These are phyloP conservation scores for Microcebus jonahi DNA, from an alignment of 2,113 vertebrate genomes.

Conservation along the genomic window DNA sequence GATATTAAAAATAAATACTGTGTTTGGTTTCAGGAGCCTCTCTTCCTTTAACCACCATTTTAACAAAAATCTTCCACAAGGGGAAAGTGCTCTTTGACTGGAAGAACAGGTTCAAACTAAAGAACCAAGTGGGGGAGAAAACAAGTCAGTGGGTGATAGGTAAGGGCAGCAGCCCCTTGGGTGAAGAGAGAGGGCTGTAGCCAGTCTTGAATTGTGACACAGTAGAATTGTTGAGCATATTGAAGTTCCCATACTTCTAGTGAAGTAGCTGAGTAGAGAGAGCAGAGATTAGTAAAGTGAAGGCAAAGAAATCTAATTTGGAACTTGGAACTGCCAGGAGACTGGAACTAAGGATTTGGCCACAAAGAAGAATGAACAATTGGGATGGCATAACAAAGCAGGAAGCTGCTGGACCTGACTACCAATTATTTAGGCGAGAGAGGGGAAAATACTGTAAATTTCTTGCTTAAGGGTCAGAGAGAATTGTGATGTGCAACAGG, in stretches of 20 bases:
- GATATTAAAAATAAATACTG: neutral
- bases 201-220: conserved; percentile 53
- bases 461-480: neutral
- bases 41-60: neutral
- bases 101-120: conserved; percentile 26
- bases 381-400: neutral
- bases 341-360: neutral
- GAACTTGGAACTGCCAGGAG: neutral
- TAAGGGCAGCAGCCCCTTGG: neutral
- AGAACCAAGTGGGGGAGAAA: neutral
- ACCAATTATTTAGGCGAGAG: neutral
- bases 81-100: neutral
- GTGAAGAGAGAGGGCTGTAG: neutral
- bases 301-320: neutral
- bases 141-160: neutral
- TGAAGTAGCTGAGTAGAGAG: neutral
- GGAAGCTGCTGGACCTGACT: conserved; percentile 25
- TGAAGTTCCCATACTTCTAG: neutral
- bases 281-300: neutral
- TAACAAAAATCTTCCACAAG: neutral
- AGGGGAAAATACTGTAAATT: neutral
- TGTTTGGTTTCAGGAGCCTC: neutral
- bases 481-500: neutral
- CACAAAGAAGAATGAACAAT: neutral
- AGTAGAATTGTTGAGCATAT: conserved; percentile 14